These are phyloP conservation scores for Pollenia labialis DNA, from an alignment of 2,888 invertebrate species.

Conservation along the genomic window DNA sequence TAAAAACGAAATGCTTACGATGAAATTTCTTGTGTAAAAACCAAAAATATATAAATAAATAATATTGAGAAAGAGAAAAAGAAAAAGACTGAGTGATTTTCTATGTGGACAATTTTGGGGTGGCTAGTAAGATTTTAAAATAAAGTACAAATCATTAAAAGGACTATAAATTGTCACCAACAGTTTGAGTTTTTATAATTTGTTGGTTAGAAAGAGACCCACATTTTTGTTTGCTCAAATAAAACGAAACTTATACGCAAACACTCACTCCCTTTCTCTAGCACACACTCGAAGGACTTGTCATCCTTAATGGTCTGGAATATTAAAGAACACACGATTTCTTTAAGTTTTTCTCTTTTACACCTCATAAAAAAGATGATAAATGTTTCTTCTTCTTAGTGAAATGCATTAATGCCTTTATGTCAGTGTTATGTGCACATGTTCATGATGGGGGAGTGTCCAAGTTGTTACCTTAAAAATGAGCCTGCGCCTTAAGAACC, in stretches of 20 bases:
- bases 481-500: constrained; percentile 72
- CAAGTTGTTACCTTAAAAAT: constrained; percentile 62
- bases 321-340: constrained; percentile 33
- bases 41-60: constrained; percentile 8
- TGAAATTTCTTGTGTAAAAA: constrained; percentile 46
- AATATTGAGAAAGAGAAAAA: not conserved
- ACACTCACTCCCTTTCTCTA: constrained; percentile 27
- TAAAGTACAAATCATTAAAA: constrained; percentile 42
- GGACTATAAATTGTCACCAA: constrained; percentile 67
- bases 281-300: not conserved
- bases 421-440: not conserved
- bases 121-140: constrained; percentile 40
- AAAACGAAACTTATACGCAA: not conserved
- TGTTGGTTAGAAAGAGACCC: constrained; percentile 70
- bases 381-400: constrained; percentile 19
- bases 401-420: constrained; percentile 49
- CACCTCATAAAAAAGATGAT: constrained; percentile 59
- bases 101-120: constrained; percentile 18
- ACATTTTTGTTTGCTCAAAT: constrained; percentile 12
- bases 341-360: constrained; percentile 59
- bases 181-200: constrained; percentile 36
- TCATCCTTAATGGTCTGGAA: constrained; percentile 18
- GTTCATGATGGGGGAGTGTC: constrained; percentile 61
- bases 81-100: not conserved
- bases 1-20: not conserved